Evolutionary conservation across 2,113 vertebrate species (phyloP).

Genomic region (Helogale parvula): DNA sequence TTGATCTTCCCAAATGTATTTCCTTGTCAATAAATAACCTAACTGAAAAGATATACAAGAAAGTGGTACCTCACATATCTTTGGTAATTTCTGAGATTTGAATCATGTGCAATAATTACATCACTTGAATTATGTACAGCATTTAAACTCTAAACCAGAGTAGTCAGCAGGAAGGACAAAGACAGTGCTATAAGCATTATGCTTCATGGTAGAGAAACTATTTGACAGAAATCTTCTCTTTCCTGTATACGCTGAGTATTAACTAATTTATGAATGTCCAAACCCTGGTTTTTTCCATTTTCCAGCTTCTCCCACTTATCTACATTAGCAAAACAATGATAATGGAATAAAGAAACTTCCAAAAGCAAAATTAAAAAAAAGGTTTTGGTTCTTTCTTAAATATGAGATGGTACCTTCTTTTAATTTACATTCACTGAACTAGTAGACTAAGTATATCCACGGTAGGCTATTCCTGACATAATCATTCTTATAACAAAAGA

Average conservation of each 20-base stretch:
- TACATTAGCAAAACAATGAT: neutral
- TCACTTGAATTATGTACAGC: neutral
- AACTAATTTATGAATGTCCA: neutral
- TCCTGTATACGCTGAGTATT: neutral
- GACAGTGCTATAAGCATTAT: neutral
- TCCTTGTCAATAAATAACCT: neutral
- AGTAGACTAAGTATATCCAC: neutral
- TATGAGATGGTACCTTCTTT: neutral
- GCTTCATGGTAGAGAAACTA: neutral
- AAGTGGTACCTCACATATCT: neutral
- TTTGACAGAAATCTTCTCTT: neutral
- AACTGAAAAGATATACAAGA: neutral
- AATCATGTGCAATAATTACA: neutral
- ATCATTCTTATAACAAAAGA: conserved; percentile 3
- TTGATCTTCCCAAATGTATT: neutral
- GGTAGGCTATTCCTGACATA: neutral
- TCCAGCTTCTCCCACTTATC: neutral
- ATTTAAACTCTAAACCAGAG: neutral
- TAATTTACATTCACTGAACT: neutral
- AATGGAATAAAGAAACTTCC: neutral
- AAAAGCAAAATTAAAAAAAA: neutral
- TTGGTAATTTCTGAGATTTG: neutral
- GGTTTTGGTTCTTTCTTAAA: neutral
- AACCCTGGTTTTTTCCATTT: neutral
- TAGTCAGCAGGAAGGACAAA: neutral